Conservation (phyloP, 2,797 vertebrate species). For the Peromyscus melanophrys region DNA sequence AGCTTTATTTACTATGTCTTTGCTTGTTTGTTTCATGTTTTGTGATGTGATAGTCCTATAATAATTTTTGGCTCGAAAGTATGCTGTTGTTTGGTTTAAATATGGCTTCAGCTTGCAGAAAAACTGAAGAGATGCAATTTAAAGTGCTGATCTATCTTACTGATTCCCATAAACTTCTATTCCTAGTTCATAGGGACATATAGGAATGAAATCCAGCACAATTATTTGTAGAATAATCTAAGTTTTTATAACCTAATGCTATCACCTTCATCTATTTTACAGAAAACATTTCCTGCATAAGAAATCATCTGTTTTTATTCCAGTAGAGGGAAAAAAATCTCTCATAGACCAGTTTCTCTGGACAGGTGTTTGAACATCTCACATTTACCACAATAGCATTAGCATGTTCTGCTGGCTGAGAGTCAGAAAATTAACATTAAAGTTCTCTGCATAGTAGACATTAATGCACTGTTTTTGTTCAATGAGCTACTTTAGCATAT, state of each 20-base stretch:
- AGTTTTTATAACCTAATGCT: not conserved
- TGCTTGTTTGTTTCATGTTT: slow-evolving; percentile 73
- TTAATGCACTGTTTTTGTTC: slow-evolving; percentile 69
- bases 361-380: slow-evolving; percentile 54
- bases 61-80: slow-evolving; percentile 74
- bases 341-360: slow-evolving; percentile 19
- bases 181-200: slow-evolving; percentile 44
- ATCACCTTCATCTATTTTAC: slow-evolving; percentile 4
- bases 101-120: slow-evolving; percentile 70
- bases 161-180: slow-evolving; percentile 58
- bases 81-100: slow-evolving; percentile 74
- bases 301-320: not conserved
- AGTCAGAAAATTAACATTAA: slow-evolving; percentile 57
- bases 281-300: slow-evolving; percentile 44
- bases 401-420: slow-evolving; percentile 39
- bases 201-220: slow-evolving; percentile 53
- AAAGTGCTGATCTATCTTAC: slow-evolving; percentile 69
- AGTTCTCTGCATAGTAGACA: slow-evolving; percentile 35
- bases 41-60: slow-evolving; percentile 38
- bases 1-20: slow-evolving; percentile 58
- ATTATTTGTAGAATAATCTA: slow-evolving; percentile 63
- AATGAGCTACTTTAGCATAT: slow-evolving; percentile 72
- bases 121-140: slow-evolving; percentile 71
- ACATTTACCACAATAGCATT: not conserved
- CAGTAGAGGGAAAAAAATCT: not conserved